Base-by-base conservation (phyloP, 1,140 invertebrate genomes). In the Popillia japonica region DNA sequence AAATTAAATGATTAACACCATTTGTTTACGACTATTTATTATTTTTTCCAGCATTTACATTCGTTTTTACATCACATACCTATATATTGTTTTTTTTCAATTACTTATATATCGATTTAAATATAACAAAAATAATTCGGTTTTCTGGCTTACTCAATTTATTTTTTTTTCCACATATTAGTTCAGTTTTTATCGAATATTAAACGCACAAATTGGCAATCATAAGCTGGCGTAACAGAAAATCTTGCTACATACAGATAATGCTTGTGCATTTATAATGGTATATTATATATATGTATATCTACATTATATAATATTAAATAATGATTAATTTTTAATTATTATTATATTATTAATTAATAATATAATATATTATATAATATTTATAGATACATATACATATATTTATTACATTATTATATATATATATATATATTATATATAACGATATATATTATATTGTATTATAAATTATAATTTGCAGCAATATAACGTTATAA, bases 41-140 rank as follows among this genome's bases (percentile, higher is more conserved):
- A n/a, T 64, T 64, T 64, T 64, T 22, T n/a, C 61, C 61, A 64
- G 61, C 61, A 64, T 64, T 64, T 64, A 64, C 61, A 64, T 64
- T 64, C 61, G 22, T 3, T 64, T 64, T 64, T 64, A 64, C 61
- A 64, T 64, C 61, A 64, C 61, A 22, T 64, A 64, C 23, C n/a
- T n/a, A n/a, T n/a, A n/a, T n/a, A 64, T 22, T 64, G 17, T 20
- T 64, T 22, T 64, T 64, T n/a, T n/a, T n/a, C n/a, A 22, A 20
- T 64, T 64, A 64, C 23, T 22, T 64, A 64, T 64, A 20, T 64
- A 64, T 64, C 61, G 61, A 64, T 64, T 64, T 27, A 64, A 64
- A 64, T n/a, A 64, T 64, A 64, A 64, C 61, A 64, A 64, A 64
- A 64, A 64, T 64, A 64, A 64, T 64, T 64, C 61, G 61, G 61